phyloP scores from a whole-genome alignment of 2,113 vertebrate genomes.

The Boulengeromyrus knoepffleri region DNA sequence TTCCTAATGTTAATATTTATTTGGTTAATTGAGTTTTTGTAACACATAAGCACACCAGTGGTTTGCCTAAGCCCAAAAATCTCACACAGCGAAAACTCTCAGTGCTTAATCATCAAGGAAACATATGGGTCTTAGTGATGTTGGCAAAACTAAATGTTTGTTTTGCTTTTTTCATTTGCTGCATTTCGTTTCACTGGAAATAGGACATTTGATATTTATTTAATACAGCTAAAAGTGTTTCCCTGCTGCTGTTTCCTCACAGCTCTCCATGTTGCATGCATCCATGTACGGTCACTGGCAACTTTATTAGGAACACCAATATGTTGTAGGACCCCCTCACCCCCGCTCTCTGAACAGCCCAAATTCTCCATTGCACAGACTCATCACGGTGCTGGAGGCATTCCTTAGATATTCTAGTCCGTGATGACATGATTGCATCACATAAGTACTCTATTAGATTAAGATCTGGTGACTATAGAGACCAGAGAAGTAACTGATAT shows the following conservation, averaged over 20 bases:
- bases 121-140: constrained; percentile 5
- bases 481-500: background rate
- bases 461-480: background rate
- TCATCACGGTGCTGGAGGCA: background rate
- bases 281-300: background rate
- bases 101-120: background rate
- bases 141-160: background rate
- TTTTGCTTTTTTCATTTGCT: background rate
- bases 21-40: background rate
- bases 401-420: background rate
- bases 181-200: background rate
- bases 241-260: background rate
- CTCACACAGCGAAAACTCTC: background rate
- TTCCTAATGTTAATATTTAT: background rate
- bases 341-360: background rate
- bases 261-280: background rate
- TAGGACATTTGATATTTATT: background rate
- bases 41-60: background rate
- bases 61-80: background rate
- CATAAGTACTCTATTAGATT: background rate
- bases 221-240: no score
- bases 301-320: background rate
- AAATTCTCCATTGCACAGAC: background rate
- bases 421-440: background rate
- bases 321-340: background rate